phyloP scores from a whole-genome alignment of 2,113 vertebrate species.

The Albula glossodonta region DNA sequence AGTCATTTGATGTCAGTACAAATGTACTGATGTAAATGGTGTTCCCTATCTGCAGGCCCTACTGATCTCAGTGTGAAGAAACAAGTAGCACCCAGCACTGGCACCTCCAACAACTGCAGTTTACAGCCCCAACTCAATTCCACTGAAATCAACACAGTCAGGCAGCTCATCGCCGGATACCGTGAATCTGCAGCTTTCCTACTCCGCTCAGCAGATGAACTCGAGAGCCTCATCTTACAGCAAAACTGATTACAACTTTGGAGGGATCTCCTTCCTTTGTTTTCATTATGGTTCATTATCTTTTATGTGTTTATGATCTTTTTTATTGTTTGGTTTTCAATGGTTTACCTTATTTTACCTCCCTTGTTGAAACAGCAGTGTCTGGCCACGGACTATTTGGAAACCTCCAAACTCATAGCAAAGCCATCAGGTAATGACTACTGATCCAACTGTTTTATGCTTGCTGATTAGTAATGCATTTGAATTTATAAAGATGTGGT shows the following conservation, averaged over 20 bases:
- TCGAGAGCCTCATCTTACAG: slow-evolving; percentile 99
- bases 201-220: slow-evolving; percentile 94
- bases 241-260: slow-evolving; percentile 95
- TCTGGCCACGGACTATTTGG: background rate
- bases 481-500: slow-evolving; percentile 57
- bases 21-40: too few relatives aligned
- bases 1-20: background rate
- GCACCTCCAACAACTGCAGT: slow-evolving; percentile 75
- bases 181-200: slow-evolving; percentile 94
- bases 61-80: slow-evolving; percentile 98
- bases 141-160: slow-evolving; percentile 92
- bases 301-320: background rate
- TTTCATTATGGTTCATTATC: background rate
- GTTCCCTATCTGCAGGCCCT: slow-evolving; percentile 72
- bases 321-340: background rate
- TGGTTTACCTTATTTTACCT: background rate
- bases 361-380: background rate
- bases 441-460: background rate
- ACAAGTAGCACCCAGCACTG: slow-evolving; percentile 71
- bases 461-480: slow-evolving; percentile 10
- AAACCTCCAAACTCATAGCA: background rate
- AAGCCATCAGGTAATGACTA: slow-evolving; percentile 6
- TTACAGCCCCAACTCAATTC: slow-evolving; percentile 91
- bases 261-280: slow-evolving; percentile 23
- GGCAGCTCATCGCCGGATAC: slow-evolving; percentile 95